phyloP scores from a whole-genome alignment of 2,888 invertebrate genomes.

The Thereva nobilitata region DNA sequence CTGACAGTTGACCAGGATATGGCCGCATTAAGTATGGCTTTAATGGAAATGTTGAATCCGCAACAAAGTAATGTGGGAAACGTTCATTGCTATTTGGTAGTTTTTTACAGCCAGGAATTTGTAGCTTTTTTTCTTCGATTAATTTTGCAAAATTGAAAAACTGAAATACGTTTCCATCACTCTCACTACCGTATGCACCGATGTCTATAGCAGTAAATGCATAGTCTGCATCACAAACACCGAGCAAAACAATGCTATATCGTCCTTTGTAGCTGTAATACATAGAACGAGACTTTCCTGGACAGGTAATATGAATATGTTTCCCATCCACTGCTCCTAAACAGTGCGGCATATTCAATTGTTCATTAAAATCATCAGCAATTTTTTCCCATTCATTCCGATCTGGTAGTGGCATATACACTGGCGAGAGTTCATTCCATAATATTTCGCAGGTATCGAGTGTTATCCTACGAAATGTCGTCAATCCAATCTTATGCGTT shows the following conservation, averaged over 20 bases:
- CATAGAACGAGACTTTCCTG: conserved; percentile 36
- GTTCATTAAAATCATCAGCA: conserved; percentile 35
- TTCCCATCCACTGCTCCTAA: conserved; percentile 21
- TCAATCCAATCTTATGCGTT: background rate
- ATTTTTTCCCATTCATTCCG: conserved; percentile 15
- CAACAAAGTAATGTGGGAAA: background rate
- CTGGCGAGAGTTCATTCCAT: background rate
- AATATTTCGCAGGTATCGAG: background rate
- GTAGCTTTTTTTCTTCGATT: background rate
- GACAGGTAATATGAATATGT: conserved; percentile 39
- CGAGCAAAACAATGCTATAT: conserved; percentile 6
- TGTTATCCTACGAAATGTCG: background rate
- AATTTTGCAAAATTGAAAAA: background rate
- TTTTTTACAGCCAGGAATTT: background rate
- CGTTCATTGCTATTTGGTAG: background rate
- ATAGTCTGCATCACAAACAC: conserved; percentile 12
- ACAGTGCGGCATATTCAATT: conserved; percentile 40
- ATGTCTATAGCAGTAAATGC: background rate
- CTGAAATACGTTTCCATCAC: conserved; percentile 6
- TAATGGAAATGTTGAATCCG: background rate
- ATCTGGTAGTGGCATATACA: background rate
- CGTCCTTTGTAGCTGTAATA: conserved; percentile 36
- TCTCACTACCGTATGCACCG: conserved; percentile 5
- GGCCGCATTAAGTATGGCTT: background rate
- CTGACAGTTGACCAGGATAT: background rate